phyloP scores from a whole-genome alignment of 2,888 invertebrate species.

The Perithous albicinctus region DNA sequence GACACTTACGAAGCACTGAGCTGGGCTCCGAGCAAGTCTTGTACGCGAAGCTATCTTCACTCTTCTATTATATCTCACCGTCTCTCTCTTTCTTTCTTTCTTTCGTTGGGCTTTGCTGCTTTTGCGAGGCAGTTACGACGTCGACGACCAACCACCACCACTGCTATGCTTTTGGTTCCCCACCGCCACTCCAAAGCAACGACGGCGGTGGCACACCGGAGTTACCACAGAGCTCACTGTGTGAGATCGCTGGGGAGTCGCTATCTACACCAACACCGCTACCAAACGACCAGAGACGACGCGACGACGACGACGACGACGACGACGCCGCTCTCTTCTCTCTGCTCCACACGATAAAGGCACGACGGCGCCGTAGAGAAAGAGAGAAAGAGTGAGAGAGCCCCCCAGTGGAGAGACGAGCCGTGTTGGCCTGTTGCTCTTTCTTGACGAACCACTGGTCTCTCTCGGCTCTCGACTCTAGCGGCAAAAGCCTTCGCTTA shows the following conservation, averaged over 20 bases:
- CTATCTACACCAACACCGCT: conserved; percentile 56
- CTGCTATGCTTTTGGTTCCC: conserved; percentile 57
- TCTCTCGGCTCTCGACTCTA: too few species aligned
- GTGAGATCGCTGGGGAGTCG: conserved; percentile 59
- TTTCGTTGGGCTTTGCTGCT: conserved; percentile 44
- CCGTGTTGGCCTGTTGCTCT: conserved; percentile 75
- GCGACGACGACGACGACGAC: too few species aligned
- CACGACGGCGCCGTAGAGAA: conserved; percentile 43
- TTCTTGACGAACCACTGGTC: conserved; percentile 74
- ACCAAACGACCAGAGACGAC: too few species aligned
- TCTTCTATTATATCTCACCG: conserved; percentile 43
- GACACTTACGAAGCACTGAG: conserved; percentile 67
- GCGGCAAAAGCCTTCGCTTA: conserved; percentile 34
- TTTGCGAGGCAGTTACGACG: conserved; percentile 45
- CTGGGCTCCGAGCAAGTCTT: conserved; percentile 39
- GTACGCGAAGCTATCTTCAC: conserved; percentile 42
- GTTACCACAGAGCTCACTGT: conserved; percentile 62
- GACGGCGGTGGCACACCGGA: conserved; percentile 37
- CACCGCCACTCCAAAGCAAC: conserved; percentile 51
- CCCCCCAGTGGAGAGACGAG: conserved; percentile 69
- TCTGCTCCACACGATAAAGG: conserved; percentile 48
- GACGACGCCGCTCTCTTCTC: too few species aligned
- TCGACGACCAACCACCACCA: conserved; percentile 23
- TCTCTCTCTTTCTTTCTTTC: conserved; percentile 51
- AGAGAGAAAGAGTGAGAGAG: too few species aligned